Conservation (phyloP, 1,140 invertebrate genomes). For the Pseudachorutes palmiensis region DNA sequence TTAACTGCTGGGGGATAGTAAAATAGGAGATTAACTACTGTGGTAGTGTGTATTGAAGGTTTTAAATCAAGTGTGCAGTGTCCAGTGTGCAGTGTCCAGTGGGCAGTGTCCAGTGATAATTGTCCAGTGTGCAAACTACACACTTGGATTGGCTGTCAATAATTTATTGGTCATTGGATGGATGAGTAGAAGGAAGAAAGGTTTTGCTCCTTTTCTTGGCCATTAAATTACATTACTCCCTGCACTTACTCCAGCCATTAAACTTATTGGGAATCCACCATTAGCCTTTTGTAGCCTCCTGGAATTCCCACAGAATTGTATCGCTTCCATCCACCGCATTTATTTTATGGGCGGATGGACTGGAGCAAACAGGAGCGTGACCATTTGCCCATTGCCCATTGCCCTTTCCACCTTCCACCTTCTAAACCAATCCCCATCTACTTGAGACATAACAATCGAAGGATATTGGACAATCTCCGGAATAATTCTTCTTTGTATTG, state of each 20-base stretch:
- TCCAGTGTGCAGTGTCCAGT: too few species aligned
- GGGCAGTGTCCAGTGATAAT: too few species aligned
- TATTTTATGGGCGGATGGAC: background rate
- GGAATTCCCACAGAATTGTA: background rate
- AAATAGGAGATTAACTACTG: too few species aligned
- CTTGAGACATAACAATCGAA: slow-evolving; percentile 1
- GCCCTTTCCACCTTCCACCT: too few species aligned
- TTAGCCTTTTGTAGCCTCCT: background rate
- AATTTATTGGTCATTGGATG: too few species aligned
- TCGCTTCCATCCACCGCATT: background rate
- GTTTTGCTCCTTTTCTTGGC: background rate
- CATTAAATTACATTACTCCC: slow-evolving; percentile 3
- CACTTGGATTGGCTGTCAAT: too few species aligned
- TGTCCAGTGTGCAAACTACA: too few species aligned
- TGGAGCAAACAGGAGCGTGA: background rate
- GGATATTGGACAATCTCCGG: background rate
- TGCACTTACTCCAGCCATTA: slow-evolving; percentile 22
- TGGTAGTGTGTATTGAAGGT: too few species aligned
- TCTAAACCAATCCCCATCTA: too few species aligned
- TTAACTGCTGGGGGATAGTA: too few species aligned
- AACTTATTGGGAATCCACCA: slow-evolving; percentile 31
- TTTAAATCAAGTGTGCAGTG: too few species aligned
- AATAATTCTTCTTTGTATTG: background rate
- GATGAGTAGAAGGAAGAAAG: too few species aligned
- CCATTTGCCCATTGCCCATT: background rate